Percentiles rank a stretch among this genome's conserved stretches.
These are phyloP conservation scores for Oncorhynchus tshawytscha DNA, from an alignment of 2,113 vertebrate species.

Conservation along the genomic window DNA sequence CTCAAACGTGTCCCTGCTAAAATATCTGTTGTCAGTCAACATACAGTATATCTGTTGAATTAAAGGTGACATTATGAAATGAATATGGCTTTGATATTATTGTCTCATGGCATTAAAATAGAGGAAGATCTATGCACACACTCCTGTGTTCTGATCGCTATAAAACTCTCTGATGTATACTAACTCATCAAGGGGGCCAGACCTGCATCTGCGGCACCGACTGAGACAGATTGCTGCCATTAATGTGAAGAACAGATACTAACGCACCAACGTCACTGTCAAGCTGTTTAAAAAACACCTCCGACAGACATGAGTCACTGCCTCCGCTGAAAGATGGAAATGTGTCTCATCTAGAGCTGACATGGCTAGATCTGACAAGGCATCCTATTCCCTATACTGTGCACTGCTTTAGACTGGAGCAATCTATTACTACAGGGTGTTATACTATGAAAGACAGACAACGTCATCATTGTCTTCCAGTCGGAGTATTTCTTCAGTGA, in stretches of 20 bases:
- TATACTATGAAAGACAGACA: background rate
- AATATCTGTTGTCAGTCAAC: background rate
- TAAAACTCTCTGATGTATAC: background rate
- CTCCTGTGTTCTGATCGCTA: too few species aligned
- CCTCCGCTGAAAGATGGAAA: background rate
- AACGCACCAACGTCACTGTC: conserved; percentile 34
- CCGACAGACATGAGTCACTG: conserved; percentile 46
- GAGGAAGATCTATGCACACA: too few species aligned
- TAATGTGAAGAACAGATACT: conserved; percentile 24
- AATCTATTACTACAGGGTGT: background rate
- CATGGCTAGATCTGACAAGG: background rate
- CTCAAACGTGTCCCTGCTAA: background rate
- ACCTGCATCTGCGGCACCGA: conserved; percentile 47
- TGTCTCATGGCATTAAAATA: too few species aligned
- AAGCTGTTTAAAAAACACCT: conserved; percentile 46
- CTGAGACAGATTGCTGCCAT: conserved; percentile 46
- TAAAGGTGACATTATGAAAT: conserved; percentile 28
- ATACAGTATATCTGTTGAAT: conserved; percentile 17
- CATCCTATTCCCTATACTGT: background rate
- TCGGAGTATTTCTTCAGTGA: background rate
- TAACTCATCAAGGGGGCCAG: conserved; percentile 30
- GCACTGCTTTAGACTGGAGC: background rate
- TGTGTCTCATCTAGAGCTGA: background rate
- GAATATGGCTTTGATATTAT: conserved; percentile 8
- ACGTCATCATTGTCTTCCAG: background rate